Percentiles rank a stretch among this genome's conserved stretches.
Conservation (phyloP, 2,797 vertebrate species). For the Neosilurus hyrtlii region DNA sequence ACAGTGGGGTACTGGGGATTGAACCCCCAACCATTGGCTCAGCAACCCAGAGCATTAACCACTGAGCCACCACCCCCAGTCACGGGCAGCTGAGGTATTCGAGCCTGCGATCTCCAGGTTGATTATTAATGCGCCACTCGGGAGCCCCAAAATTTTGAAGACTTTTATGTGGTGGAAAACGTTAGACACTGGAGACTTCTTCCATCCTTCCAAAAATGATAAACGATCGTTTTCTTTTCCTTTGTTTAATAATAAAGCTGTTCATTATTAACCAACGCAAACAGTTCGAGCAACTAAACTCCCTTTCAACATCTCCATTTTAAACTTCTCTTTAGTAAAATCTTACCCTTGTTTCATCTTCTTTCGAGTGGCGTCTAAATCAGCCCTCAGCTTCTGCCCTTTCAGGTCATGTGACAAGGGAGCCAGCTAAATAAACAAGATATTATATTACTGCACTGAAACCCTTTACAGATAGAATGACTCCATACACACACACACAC, state of each 20-base stretch:
- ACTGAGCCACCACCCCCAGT: too few relatives aligned
- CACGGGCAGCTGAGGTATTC: too few relatives aligned
- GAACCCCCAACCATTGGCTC: too few relatives aligned
- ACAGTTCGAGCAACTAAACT: background rate
- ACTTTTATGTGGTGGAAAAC: background rate
- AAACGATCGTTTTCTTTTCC: background rate
- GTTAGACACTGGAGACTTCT: background rate
- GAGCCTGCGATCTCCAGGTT: too few relatives aligned
- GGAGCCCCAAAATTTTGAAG: background rate
- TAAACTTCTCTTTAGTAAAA: background rate
- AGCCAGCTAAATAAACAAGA: too few relatives aligned
- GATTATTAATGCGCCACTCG: too few relatives aligned
- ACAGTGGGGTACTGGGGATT: too few relatives aligned
- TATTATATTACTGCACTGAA: too few relatives aligned
- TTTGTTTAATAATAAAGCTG: background rate
- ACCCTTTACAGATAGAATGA: background rate
- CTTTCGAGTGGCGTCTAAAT: background rate
- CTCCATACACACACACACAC: background rate
- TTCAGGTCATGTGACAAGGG: background rate
- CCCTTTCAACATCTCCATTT: background rate
- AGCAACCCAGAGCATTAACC: too few relatives aligned
- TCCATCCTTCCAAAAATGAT: background rate
- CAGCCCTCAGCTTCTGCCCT: background rate
- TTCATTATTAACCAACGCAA: background rate
- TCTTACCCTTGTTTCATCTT: background rate